Evolutionary conservation across 1,140 invertebrate genomes (phyloP), one percentile per base, ranked within the genome.

Genomic region (Zaprionus davidi): DNA sequence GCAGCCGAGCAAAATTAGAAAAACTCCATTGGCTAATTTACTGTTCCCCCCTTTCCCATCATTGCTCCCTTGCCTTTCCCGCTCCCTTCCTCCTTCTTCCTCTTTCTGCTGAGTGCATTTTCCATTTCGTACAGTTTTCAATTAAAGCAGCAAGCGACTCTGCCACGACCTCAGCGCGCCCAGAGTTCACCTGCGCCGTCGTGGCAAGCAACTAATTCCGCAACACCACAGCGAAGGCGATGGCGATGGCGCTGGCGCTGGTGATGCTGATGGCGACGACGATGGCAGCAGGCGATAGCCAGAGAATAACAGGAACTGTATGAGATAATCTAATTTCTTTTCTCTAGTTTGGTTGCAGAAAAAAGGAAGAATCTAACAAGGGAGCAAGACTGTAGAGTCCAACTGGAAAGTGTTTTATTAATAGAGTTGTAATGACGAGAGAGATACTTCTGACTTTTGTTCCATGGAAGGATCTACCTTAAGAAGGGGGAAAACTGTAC

Each of bases 61-160:
- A 13, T 0, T 17, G 15, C 20, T 9, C 31, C 7, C 59, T 64
- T n/a, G 51, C 20, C 34, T 55, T n/a, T 12, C 11, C 44, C 28
- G 12, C n/a, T 34, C 36, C n/a, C 44, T 56, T 11, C 15, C 41
- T 17, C 20, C 11, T 17, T 53, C n/a, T 24, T 11, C 15, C 57
- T 6, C 22, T 20, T n/a, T 46, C 22, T 11, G 22, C 9, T n/a
- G 11, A 36, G 38, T 55, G 9, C 73, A 80, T 88, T 88, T 87
- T 74, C 71, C 83, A 87, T 88, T 87, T 88, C 67, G 78, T 83
- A 88, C 71, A 78, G 74, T 71, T 87, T 87, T 87, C 84, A 87
- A 87, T 87, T 87, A 87, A 87, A 78, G 87, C 74, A 79, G 80
- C 74, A 60, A 63, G 59, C 73, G 71, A 66, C 62, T 67, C 57